Conservation (phyloP, 1,140 invertebrate genomes). For the Drosophila nigrodunni region DNA sequence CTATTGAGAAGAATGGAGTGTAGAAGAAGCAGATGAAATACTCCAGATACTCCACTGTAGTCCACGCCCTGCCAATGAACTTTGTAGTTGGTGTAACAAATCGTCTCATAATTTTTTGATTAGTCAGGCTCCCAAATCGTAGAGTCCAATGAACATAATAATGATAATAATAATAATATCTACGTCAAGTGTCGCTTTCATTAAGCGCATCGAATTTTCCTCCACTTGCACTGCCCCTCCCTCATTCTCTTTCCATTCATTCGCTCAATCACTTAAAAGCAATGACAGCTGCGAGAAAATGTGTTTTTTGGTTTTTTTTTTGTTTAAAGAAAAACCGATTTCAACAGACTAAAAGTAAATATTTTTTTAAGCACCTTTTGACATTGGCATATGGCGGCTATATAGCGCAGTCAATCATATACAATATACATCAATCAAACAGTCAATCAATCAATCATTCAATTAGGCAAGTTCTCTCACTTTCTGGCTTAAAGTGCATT, state of each 20-base stretch:
- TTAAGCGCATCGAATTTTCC: conserved; percentile 74
- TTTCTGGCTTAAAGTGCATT: conserved; percentile 67
- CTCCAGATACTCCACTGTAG: not conserved
- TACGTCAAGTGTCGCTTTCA: conserved; percentile 69
- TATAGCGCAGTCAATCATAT: conserved; percentile 53
- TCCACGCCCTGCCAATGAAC: conserved; percentile 40
- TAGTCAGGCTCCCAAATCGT: conserved; percentile 60
- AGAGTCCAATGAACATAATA: not conserved
- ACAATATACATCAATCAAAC: conserved; percentile 58
- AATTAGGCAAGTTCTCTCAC: conserved; percentile 50
- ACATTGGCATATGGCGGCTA: conserved; percentile 53
- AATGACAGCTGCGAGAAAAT: conserved; percentile 57
- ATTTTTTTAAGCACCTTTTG: conserved; percentile 53
- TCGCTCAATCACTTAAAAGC: conserved; percentile 31
- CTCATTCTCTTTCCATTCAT: not conserved
- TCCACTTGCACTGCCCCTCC: not conserved
- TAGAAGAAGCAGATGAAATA: not conserved
- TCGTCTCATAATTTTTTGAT: conserved; percentile 75
- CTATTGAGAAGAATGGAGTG: not conserved
- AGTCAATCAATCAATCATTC: conserved; percentile 80
- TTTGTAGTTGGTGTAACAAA: conserved; percentile 65
- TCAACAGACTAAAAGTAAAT: conserved; percentile 24
- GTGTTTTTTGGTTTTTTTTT: conserved; percentile 3
- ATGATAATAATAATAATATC: conserved; percentile 29
- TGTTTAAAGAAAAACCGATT: conserved; percentile 27